Evolutionary conservation across 53 echinoderm and acorn worm species (phyloP).

Genomic region (Mesocentrotus franciscanus): DNA sequence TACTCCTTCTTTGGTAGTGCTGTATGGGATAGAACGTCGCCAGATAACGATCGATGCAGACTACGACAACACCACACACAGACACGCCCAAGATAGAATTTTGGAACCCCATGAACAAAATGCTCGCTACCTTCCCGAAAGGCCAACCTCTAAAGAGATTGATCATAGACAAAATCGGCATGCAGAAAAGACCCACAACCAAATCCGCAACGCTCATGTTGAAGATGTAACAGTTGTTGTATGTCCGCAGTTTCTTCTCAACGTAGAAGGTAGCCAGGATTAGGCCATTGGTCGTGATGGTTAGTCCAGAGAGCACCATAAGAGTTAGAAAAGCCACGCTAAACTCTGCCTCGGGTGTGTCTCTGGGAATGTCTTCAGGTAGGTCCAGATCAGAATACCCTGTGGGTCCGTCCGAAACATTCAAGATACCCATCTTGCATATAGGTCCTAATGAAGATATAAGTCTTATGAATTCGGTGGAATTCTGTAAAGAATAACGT

Average conservation of each 20-base stretch:
- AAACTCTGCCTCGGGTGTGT: background rate
- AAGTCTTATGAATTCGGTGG: too few relatives aligned
- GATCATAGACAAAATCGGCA: background rate
- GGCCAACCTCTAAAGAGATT: background rate
- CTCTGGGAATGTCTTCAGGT: background rate
- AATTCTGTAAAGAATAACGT: too few relatives aligned
- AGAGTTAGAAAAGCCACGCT: background rate
- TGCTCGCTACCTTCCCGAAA: background rate
- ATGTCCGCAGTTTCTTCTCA: slow-evolving; percentile 10
- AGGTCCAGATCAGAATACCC: background rate
- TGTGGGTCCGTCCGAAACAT: background rate
- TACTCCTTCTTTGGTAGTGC: slow-evolving; percentile 8
- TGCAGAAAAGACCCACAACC: background rate
- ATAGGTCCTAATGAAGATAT: too few relatives aligned
- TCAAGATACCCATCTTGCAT: background rate
- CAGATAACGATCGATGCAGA: background rate
- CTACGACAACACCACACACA: background rate
- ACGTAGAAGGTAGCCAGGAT: background rate
- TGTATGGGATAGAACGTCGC: slow-evolving; percentile 3
- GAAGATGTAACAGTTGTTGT: slow-evolving; percentile 9
- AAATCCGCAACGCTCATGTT: background rate
- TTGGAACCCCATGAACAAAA: slow-evolving; percentile 8
- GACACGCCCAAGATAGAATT: background rate
- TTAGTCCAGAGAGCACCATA: background rate
- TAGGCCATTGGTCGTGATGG: background rate